Evolutionary conservation across 92 coral and sea anemone genomes (phyloP), one percentile per base, ranked within the genome.

Genomic region (Scolanthus callimorphus): DNA sequence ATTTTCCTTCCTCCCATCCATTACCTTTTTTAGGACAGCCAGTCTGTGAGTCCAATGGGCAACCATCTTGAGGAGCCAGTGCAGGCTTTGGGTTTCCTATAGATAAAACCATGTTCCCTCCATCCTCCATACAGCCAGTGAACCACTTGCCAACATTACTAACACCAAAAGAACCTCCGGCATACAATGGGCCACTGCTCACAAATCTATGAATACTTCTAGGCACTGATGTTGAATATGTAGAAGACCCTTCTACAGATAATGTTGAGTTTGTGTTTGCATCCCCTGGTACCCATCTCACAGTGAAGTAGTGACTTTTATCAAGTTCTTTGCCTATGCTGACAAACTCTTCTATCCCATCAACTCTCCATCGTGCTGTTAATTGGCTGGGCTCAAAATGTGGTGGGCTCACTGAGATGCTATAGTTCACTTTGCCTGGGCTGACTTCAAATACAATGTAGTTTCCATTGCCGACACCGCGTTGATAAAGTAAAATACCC

Each of bases 51-150:
- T 81, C 85, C 59, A 86, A 65, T 0, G 82, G 65, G 31, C 95
- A 86, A 25, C 51, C 70, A 12, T 55, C 67, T 13, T 49, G 25
- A 11, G 69, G 60, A 39, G 39, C 47, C 2, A 39, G 3, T 49
- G 58, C 51, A 9, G 54, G 17, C 1, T 21, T 31, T 12, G 31
- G 25, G n/a, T n/a, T n/a, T 20, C 55, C 57, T 12, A 1, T 58
- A 9, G 38, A 24, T 52, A 82, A 28, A 15, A 15, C 54, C 48
- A 80, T 67, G 39, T 74, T 78, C 20, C 20, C 57, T 20, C 95
- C 95, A 82, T 84, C 77, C 50, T 27, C 73, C 55, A 86, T 72
- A 49, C 95, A 86, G 23, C 95, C 95, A 43, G 77, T 59, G 46
- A 82, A 86, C 13, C 85, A 87, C 25, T 38, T 51, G 23, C 26